Evolutionary conservation across 2,888 invertebrate species (phyloP), one percentile per base, ranked within the genome.

Genomic region (Halocaridina rubra): DNA sequence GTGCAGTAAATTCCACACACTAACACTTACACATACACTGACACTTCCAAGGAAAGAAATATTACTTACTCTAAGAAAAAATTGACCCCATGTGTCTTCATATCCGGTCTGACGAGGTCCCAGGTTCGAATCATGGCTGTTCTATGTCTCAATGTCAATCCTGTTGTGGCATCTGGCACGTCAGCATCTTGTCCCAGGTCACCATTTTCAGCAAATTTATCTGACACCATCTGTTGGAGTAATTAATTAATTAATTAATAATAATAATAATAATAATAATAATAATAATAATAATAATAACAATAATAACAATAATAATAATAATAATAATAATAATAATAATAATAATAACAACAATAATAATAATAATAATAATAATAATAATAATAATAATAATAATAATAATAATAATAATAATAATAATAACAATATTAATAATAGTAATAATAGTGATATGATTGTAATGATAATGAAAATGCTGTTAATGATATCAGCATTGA

Each of bases 51-150:
- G n/a, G n/a, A n/a, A n/a, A n/a, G n/a, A n/a, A n/a, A n/a, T 5
- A 16, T n/a, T 16, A 29, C 87, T 85, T 13, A 87, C 87, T 22
- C 22, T 0, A 87, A n/a, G 84, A 87, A 87, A 32, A 87, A 84
- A n/a, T 86, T 80, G 67, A 77, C 67, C 1, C 85, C 87, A 29
- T 87, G 87, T 1, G 30, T 29, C 32, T 85, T 80, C 72, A 87
- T n/a, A 64, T 85, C 82, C 1, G 85, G 85, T 33, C 80, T 24
- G 7, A 87, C 87, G 7, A 87, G 76, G 75, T 81, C 78, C 87
- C 87, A 87, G n/a, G 87, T 84, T 5, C 76, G 39, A 7, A 61
- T 27, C 32, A 87, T 81, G 32, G 81, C 85, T 3, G 81, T 71
- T 22, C 80, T 76, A 53, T 87, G 81, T 1, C 85, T 79, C 13